Base-by-base conservation (phyloP, 2,888 invertebrate species). In the Diarsia dahlii region DNA sequence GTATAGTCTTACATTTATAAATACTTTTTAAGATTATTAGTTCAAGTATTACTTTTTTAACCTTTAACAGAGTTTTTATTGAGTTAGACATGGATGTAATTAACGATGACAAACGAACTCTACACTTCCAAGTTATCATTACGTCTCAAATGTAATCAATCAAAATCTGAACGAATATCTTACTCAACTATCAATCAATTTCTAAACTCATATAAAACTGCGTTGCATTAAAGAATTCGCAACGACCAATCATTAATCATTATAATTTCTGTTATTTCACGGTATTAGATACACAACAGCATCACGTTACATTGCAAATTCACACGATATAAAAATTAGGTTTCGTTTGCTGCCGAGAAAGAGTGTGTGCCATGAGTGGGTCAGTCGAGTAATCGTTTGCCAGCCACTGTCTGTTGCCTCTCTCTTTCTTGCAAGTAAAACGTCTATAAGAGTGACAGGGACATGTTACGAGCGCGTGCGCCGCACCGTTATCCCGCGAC, bases 341-440 rank as follows among this genome's bases (percentile, higher is more conserved):
- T 96, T 95, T 94, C 95, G 94, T 93, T 95, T 95, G 95, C 94
- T 91, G 94, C 93, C 95, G 95, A 97, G 97, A 97, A 97, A 97
- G 97, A 97, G 97, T 96, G 94, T 96, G 95, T 94, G 92, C 93
- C 89, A 87, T 94, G 95, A 96, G 96, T 97, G 96, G 97, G 97
- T 97, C 97, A 97, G 94, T 96, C 96, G 96, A 96, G 95, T 96
- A 95, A 95, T 95, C 92, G 93, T 92, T 94, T 93, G 94, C 94
- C 91, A 93, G 93, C 93, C 92, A 93, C 91, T 92, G 94, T 93
- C 93, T 92, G 91, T 83, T 90, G 50, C 52, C 89, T 78, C 80
- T 95, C 94, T 88, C 92, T 86, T 69, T 94, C 92, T 82, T 71
- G 48, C 87, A 46, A 65, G 20, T 0, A 0, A 15, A 23, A 28